These are phyloP conservation scores for Lepidurus couesii DNA, from an alignment of 1,140 invertebrate species.

Conservation along the genomic window DNA sequence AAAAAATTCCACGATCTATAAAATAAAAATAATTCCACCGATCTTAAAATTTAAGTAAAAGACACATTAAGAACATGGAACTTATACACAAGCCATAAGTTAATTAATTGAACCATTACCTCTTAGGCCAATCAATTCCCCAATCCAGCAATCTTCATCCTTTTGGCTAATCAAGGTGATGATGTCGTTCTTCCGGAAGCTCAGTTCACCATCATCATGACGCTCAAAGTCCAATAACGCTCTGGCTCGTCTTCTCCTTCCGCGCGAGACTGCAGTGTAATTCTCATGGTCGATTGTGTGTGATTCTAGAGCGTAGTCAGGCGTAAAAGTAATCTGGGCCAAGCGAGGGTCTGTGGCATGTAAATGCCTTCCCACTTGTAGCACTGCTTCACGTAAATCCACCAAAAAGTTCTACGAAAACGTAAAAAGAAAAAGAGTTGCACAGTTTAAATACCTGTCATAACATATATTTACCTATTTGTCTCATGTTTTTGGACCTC, in stretches of 20 bases:
- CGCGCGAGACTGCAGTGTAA: constrained; percentile 84
- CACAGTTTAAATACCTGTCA: neutral
- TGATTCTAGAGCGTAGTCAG: constrained; percentile 93
- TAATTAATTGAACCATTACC: constrained; percentile 47
- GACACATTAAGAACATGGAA: no score
- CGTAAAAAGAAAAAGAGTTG: constrained; percentile 30
- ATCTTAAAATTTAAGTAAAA: no score
- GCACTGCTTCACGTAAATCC: constrained; percentile 91
- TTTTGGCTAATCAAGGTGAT: constrained; percentile 96
- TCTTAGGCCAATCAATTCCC: constrained; percentile 92
- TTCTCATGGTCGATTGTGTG: constrained; percentile 89
- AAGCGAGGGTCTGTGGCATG: constrained; percentile 67
- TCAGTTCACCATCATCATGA: constrained; percentile 96
- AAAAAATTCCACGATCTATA: no score
- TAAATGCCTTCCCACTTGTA: constrained; percentile 74
- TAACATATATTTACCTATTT: constrained; percentile 57
- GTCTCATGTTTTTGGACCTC: constrained; percentile 94
- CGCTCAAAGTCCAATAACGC: constrained; percentile 93
- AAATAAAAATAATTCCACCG: no score
- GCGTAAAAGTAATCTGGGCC: constrained; percentile 66
- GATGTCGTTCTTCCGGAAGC: constrained; percentile 96
- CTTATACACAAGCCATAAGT: no score
- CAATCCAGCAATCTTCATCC: constrained; percentile 99
- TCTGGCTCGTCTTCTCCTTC: constrained; percentile 83
- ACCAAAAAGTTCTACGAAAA: constrained; percentile 77